A percentile compares a stretch with the other conserved stretches of the same genome.
phyloP scores from a whole-genome alignment of 2,888 invertebrate species.

The Coenonympha glycerion region DNA sequence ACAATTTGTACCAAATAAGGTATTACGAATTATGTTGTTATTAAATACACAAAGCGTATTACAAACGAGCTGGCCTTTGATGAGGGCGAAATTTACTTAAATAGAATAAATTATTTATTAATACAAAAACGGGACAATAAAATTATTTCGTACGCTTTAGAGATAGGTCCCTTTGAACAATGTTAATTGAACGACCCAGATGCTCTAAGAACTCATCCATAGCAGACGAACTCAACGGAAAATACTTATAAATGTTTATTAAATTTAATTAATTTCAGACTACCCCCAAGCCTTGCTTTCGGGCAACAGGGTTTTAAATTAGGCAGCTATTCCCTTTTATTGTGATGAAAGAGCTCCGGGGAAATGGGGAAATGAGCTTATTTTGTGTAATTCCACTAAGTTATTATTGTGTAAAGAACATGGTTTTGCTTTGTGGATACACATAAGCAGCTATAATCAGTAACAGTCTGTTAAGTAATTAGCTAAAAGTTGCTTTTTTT shows the following conservation, averaged over 20 bases:
- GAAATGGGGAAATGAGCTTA: neutral
- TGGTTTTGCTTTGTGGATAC: too few species aligned
- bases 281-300: neutral
- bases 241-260: too few species aligned
- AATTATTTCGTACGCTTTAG: constrained; percentile 9
- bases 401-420: neutral
- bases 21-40: too few species aligned
- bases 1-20: too few species aligned
- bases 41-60: neutral
- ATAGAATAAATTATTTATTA: neutral
- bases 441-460: too few species aligned
- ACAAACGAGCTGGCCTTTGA: neutral
- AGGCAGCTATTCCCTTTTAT: constrained; percentile 3
- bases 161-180: constrained; percentile 32
- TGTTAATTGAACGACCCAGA: constrained; percentile 45
- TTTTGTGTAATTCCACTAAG: neutral
- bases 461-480: too few species aligned
- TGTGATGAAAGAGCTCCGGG: constrained; percentile 2
- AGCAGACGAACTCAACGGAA: constrained; percentile 16
- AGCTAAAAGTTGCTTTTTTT: too few species aligned
- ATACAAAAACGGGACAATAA: neutral
- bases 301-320: constrained; percentile 4
- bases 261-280: constrained; percentile 22
- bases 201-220: constrained; percentile 41
- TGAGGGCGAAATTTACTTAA: neutral